A percentile compares a stretch with the other conserved stretches of the same genome.
Evolutionary conservation across 2,113 vertebrate species (phyloP).

Genomic region (Raja brachyura): DNA sequence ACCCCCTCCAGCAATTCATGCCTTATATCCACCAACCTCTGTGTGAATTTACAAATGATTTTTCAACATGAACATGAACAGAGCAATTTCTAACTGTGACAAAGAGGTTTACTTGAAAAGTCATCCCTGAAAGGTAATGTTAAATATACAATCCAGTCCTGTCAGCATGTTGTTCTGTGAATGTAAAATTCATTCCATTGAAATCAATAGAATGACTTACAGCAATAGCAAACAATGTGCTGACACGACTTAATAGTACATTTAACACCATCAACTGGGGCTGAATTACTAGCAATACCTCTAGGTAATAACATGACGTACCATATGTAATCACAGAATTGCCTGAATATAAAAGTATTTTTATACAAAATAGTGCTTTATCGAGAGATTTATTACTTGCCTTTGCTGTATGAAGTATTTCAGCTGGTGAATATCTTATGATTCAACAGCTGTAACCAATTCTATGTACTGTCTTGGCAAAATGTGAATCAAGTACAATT

Average conservation of each 20-base stretch:
- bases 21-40: too few relatives aligned
- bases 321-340: not conserved
- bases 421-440: not conserved
- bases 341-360: not conserved
- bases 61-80: not conserved
- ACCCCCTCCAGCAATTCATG: too few relatives aligned
- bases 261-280: too few relatives aligned
- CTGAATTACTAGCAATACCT: too few relatives aligned
- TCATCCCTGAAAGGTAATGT: too few relatives aligned
- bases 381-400: not conserved
- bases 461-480: not conserved
- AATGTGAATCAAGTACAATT: not conserved
- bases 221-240: too few relatives aligned
- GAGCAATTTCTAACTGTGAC: not conserved
- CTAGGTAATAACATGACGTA: not conserved
- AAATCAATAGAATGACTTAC: too few relatives aligned
- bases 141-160: too few relatives aligned
- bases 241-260: too few relatives aligned
- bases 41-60: not conserved
- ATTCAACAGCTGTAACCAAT: not conserved
- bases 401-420: not conserved
- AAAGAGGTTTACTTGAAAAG: too few relatives aligned
- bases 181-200: too few relatives aligned
- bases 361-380: not conserved
- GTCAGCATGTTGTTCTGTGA: too few relatives aligned